A percentile compares a stretch with the other conserved stretches of the same genome.
Evolutionary conservation across 2,888 invertebrate species (phyloP).

Genomic region (Heliothis peltigera): DNA sequence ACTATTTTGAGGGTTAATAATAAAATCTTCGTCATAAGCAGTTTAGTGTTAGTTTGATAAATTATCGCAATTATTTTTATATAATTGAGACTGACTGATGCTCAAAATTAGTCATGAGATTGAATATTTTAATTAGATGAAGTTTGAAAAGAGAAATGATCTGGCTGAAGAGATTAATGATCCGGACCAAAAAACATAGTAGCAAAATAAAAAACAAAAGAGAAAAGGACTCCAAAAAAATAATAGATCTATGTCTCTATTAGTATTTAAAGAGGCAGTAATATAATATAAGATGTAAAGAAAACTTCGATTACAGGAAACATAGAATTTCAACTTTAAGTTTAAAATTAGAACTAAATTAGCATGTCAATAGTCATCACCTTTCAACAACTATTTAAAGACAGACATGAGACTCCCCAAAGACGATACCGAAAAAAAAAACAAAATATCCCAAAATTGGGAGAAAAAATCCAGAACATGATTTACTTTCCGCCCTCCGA

Average conservation of each 20-base stretch:
- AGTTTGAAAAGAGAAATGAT: too few species aligned
- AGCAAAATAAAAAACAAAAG: background rate
- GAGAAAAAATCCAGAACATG: slow-evolving; percentile 77
- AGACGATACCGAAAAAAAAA: slow-evolving; percentile 34
- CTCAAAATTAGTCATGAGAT: slow-evolving; percentile 46
- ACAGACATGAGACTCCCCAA: slow-evolving; percentile 31
- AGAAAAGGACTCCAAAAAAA: background rate
- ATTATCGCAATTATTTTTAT: slow-evolving; percentile 77
- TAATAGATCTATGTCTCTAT: background rate
- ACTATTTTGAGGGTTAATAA: slow-evolving; percentile 77
- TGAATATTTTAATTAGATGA: too few species aligned
- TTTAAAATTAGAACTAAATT: slow-evolving; percentile 76
- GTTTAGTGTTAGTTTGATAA: slow-evolving; percentile 76
- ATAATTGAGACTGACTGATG: slow-evolving; percentile 59
- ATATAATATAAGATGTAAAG: background rate
- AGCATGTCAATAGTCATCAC: slow-evolving; percentile 70
- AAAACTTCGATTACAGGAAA: slow-evolving; percentile 21
- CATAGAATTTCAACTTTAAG: slow-evolving; percentile 29
- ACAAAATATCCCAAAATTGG: slow-evolving; percentile 51
- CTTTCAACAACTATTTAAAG: slow-evolving; percentile 62
- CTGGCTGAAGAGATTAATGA: background rate
- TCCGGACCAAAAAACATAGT: background rate
- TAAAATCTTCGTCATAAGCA: slow-evolving; percentile 78
- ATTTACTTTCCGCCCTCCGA: slow-evolving; percentile 72
- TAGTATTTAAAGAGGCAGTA: background rate